Percentiles rank a stretch among this genome's conserved stretches.
phyloP scores from a whole-genome alignment of 1,140 invertebrate species.

The Brachionus sp. region DNA sequence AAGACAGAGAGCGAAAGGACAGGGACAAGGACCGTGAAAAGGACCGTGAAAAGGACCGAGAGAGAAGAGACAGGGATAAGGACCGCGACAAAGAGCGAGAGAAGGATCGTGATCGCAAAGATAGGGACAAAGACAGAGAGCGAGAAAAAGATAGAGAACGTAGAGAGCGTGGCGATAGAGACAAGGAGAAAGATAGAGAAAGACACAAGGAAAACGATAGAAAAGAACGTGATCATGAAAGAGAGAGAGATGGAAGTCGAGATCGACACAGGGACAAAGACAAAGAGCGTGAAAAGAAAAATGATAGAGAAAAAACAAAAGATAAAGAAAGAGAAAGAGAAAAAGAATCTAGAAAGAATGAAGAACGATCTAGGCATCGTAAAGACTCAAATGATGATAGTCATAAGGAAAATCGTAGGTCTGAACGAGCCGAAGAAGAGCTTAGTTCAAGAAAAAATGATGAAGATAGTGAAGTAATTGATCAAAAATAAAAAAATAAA shows the following conservation, averaged over 20 bases:
- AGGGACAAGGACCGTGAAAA: neutral
- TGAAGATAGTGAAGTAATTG: conserved; percentile 5
- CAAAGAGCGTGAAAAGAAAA: conserved; percentile 47
- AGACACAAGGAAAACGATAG: conserved; percentile 45
- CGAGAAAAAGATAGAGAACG: conserved; percentile 48
- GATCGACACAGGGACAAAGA: conserved; percentile 38
- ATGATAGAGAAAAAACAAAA: conserved; percentile 46
- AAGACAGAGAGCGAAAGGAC: neutral
- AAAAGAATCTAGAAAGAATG: conserved; percentile 9
- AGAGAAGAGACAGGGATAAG: neutral
- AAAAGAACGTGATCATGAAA: conserved; percentile 46
- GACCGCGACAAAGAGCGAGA: conserved; percentile 18
- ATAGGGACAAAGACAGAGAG: conserved; percentile 43
- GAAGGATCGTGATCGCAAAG: conserved; percentile 47
- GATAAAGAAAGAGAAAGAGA: conserved; percentile 45
- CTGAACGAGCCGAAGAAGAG: conserved; percentile 1
- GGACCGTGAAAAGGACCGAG: neutral
- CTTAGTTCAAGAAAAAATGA: neutral
- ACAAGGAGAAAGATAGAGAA: conserved; percentile 47
- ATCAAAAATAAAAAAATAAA: too few species aligned
- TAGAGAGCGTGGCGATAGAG: conserved; percentile 49
- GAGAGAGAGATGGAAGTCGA: conserved; percentile 24
- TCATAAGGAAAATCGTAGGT: neutral
- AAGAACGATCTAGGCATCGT: conserved; percentile 47
- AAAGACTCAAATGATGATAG: conserved; percentile 36